Evolutionary conservation across 2,888 invertebrate genomes (phyloP).

Genomic region (Baccha elongata): DNA sequence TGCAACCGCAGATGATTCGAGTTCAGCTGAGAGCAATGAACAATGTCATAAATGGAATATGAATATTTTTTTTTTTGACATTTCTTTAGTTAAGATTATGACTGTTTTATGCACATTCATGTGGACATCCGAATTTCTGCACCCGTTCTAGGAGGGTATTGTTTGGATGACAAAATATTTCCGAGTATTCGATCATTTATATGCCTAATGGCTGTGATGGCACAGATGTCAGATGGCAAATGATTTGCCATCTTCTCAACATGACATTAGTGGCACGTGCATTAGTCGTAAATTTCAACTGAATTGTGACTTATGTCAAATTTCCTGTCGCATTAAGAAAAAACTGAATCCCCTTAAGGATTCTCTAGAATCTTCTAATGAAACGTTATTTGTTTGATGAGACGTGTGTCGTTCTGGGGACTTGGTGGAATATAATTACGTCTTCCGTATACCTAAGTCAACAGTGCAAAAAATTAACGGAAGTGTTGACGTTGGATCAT

Average conservation of each 20-base stretch:
- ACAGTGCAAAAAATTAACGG: neutral
- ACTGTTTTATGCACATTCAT: constrained; percentile 10
- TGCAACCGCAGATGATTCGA: constrained; percentile 58
- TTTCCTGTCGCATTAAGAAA: constrained; percentile 17
- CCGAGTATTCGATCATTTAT: constrained; percentile 42
- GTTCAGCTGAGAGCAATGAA: constrained; percentile 34
- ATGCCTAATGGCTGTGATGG: constrained; percentile 23
- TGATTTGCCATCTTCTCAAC: constrained; percentile 8
- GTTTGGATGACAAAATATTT: constrained; percentile 60
- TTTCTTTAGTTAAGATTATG: constrained; percentile 22
- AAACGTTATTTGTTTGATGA: neutral
- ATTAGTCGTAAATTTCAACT: constrained; percentile 43
- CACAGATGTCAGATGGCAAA: constrained; percentile 57
- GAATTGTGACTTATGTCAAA: constrained; percentile 50
- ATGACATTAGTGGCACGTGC: constrained; percentile 54
- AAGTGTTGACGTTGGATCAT: constrained; percentile 7
- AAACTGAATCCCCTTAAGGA: neutral
- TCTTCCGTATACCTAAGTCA: no score
- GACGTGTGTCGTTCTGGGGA: constrained; percentile 14
- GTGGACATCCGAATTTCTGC: constrained; percentile 1
- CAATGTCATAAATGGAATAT: constrained; percentile 22
- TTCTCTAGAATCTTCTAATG: neutral
- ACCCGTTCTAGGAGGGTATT: constrained; percentile 17
- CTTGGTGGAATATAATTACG: neutral
- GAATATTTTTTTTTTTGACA: constrained; percentile 49